These are phyloP conservation scores for Cyclophora punctaria DNA, from an alignment of 2,888 invertebrate genomes.

Conservation along the genomic window DNA sequence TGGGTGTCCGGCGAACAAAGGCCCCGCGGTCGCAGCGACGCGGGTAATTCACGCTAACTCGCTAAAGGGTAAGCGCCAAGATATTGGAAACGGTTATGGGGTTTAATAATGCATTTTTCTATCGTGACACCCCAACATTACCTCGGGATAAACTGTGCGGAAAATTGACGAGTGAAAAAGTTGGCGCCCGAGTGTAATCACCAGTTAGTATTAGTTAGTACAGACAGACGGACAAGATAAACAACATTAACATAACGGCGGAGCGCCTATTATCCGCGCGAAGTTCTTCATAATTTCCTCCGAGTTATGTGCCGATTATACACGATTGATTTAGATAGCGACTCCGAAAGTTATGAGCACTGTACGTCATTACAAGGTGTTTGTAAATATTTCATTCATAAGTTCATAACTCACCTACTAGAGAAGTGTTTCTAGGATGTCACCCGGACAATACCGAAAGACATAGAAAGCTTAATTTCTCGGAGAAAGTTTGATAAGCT, in stretches of 20 bases:
- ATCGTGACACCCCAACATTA: conserved; percentile 48
- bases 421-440: too few relatives aligned
- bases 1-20: conserved; percentile 56
- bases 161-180: conserved; percentile 53
- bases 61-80: conserved; percentile 32
- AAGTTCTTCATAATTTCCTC: too few relatives aligned
- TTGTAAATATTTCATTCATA: too few relatives aligned
- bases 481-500: too few relatives aligned
- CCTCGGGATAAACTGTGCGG: conserved; percentile 53
- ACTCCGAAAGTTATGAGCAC: too few relatives aligned
- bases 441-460: too few relatives aligned
- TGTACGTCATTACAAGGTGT: too few relatives aligned
- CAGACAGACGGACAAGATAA: conserved; percentile 8
- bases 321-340: too few relatives aligned
- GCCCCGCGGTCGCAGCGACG: conserved; percentile 32
- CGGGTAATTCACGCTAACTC: conserved; percentile 62
- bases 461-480: too few relatives aligned
- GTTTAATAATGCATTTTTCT: conserved; percentile 66
- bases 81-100: conserved; percentile 55
- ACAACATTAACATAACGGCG: conserved; percentile 18
- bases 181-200: conserved; percentile 23
- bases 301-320: too few relatives aligned
- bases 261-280: too few relatives aligned
- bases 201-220: conserved; percentile 11
- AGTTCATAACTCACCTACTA: too few relatives aligned